A percentile compares a stretch with the other conserved stretches of the same genome.
Conservation (phyloP, 2,888 invertebrate species). For the Leptarthrus brevirostris region DNA sequence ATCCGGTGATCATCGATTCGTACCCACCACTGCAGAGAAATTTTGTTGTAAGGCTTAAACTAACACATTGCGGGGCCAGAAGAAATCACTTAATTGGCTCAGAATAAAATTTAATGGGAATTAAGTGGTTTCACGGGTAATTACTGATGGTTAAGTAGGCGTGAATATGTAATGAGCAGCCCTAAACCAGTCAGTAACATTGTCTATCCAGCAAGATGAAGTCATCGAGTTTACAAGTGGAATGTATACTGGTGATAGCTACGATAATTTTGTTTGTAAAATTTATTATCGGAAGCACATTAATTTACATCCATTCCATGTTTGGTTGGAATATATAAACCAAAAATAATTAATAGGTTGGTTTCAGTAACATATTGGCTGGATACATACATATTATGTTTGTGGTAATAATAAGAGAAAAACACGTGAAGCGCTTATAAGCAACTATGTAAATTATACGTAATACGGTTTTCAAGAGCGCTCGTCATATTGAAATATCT, state of each 20-base stretch:
- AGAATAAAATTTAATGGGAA: neutral
- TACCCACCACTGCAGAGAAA: neutral
- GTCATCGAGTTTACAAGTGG: neutral
- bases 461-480: no score
- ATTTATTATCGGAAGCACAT: no score
- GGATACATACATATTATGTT: no score
- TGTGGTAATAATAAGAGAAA: no score
- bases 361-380: no score
- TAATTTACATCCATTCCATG: no score
- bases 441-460: no score
- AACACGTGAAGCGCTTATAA: no score
- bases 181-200: neutral
- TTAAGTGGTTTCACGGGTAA: constrained; percentile 1
- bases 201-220: neutral
- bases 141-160: neutral
- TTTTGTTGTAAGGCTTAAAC: neutral
- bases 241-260: neutral
- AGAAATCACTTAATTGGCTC: neutral
- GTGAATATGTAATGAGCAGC: neutral
- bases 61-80: neutral
- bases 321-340: no score
- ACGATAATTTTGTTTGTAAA: no score
- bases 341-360: no score
- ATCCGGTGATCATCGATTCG: neutral
- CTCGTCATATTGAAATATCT: no score